phyloP scores from a whole-genome alignment of 2,797 vertebrate genomes.

The Intellagama lesueurii region DNA sequence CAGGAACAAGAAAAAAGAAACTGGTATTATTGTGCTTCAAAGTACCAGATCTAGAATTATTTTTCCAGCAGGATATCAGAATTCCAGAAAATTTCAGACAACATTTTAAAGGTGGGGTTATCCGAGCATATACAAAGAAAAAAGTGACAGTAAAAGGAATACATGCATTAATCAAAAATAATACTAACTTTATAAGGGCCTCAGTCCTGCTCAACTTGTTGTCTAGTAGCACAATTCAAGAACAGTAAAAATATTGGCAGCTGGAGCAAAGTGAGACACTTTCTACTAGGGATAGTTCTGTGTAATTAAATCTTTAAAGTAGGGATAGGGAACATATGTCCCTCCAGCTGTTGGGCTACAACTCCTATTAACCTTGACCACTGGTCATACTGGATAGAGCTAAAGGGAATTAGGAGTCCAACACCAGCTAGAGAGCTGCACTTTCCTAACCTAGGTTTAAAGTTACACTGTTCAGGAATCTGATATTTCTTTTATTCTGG shows the following conservation, averaged over 20 bases:
- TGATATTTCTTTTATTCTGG: not conserved
- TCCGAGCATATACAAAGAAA: not conserved
- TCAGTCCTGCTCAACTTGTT: not conserved
- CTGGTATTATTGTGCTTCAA: too few relatives aligned
- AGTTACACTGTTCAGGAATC: not conserved
- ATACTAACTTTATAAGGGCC: not conserved
- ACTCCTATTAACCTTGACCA: not conserved
- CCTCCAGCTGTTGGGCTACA: not conserved
- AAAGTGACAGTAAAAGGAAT: not conserved
- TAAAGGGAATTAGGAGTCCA: not conserved
- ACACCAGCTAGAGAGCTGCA: not conserved
- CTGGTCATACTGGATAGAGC: not conserved
- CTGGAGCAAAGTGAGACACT: not conserved
- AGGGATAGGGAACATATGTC: not conserved
- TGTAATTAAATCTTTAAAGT: not conserved
- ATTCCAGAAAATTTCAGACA: not conserved
- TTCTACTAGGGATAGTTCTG: not conserved
- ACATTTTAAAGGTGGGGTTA: not conserved
- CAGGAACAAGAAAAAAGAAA: not conserved
- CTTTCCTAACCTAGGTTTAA: not conserved
- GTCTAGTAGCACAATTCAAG: not conserved
- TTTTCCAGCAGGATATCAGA: not conserved
- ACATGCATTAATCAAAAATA: not conserved
- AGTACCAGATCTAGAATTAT: not conserved
- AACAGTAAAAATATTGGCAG: not conserved